These are phyloP conservation scores for Grallaria varia DNA, from an alignment of 2,113 vertebrate genomes.

Conservation along the genomic window DNA sequence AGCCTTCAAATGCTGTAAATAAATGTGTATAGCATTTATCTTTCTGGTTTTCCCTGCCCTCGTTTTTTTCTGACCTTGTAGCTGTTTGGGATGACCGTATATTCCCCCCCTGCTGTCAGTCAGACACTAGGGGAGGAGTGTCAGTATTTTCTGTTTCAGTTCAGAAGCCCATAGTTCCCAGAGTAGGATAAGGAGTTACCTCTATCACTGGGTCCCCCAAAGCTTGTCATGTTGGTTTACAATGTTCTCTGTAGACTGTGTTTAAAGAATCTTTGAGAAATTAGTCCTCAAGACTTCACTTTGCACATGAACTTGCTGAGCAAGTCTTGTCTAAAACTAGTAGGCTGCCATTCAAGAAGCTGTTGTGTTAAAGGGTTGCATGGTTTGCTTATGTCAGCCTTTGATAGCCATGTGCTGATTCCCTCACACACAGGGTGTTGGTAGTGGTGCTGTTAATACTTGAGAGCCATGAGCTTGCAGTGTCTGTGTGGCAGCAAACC, in stretches of 20 bases:
- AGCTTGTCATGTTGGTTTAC: neutral
- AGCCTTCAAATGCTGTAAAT: neutral
- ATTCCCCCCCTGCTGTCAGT: neutral
- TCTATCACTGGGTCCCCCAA: neutral
- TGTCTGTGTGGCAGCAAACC: neutral
- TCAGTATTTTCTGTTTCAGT: neutral
- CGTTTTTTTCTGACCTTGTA: neutral
- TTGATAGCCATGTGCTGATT: neutral
- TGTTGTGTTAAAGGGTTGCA: neutral
- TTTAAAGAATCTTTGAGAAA: neutral
- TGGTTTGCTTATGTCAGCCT: neutral
- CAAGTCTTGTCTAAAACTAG: neutral
- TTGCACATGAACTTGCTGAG: neutral
- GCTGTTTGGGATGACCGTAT: neutral
- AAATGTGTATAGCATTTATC: neutral
- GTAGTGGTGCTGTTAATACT: neutral
- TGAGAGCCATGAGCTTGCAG: neutral
- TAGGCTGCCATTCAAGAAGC: neutral
- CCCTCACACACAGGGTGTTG: neutral
- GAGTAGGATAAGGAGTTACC: neutral
- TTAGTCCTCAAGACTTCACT: neutral
- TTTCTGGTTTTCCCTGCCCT: neutral
- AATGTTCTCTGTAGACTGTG: neutral
- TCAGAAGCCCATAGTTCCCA: neutral
- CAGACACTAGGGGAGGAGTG: neutral